Base-by-base conservation (phyloP, 2,113 vertebrate species). In the Tympanuchus pallidicinctus region DNA sequence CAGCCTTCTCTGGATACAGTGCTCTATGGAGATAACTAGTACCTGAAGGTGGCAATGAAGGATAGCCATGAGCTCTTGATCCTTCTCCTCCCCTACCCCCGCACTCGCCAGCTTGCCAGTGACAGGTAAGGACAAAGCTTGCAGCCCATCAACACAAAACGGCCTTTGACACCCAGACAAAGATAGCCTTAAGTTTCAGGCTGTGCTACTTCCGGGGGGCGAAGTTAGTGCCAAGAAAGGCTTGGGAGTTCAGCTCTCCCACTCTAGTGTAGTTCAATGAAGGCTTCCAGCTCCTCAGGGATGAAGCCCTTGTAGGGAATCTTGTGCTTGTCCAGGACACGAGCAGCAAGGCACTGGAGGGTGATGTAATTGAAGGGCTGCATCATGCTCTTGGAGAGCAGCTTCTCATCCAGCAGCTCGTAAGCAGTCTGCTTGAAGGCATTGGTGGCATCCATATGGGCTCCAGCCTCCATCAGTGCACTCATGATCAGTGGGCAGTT, bases 291-390 rank as follows among this genome's bases (percentile, higher is more conserved):
- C 95, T 99, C 98, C 90, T 99, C 98, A 0, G 99, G 98, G 97
- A 99, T 99, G 72, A 98, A 98, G 28, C 99, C 99, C 95, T 99
- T 99, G 97, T 99, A 99, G 84, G 98, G 98, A 72, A 99, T 97
- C 98, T 99, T 98, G 98, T 99, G 98, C 95, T 97, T 98, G 94
- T 98, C 98, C 54, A 99, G 97, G 20, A 98, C 98, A 5, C 99
- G 98, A 63, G 99, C 99, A 3, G 99, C 99, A 97, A 99, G 98
- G 98, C 99, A 99, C 98, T 99, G 99, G 91, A 99, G 98, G 90
- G 98, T 99, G 94, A 99, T 88, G 63, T 99, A 98, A 92, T 98
- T 99, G 91, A 99, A 98, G 3, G 99, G 99, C 96, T 98, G 98
- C 81, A 99, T 97, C 70, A 98, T 97, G 74, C 98, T 98, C 93